Conservation (phyloP, 1,140 invertebrate genomes). For the Pseudomyrmex gracilis region DNA sequence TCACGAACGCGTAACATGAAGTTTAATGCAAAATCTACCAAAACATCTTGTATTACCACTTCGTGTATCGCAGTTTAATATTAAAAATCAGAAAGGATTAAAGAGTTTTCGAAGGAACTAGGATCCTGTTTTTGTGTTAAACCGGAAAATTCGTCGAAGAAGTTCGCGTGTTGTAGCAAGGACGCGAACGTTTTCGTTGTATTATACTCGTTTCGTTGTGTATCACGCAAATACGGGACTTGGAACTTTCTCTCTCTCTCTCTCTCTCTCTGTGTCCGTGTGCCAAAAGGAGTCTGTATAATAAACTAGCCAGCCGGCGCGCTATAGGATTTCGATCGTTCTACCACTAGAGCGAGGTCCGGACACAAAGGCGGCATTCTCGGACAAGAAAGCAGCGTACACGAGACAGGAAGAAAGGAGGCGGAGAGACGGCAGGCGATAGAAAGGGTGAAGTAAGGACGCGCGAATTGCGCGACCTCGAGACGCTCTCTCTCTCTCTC, state of each 20-base stretch:
- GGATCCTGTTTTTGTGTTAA: slow-evolving; percentile 13
- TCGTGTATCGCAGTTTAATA: slow-evolving; percentile 3
- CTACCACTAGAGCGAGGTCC: neutral
- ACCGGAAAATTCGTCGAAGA: neutral
- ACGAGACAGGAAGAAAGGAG: slow-evolving; percentile 31
- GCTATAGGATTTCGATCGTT: slow-evolving; percentile 46
- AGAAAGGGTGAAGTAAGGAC: slow-evolving; percentile 37
- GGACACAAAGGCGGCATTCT: slow-evolving; percentile 54
- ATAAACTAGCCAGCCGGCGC: slow-evolving; percentile 22
- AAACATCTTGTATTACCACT: slow-evolving; percentile 28
- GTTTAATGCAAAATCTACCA: slow-evolving; percentile 33
- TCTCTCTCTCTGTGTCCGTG: too few relatives aligned
- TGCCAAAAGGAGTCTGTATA: slow-evolving; percentile 6
- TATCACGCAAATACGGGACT: slow-evolving; percentile 49
- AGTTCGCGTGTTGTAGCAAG: neutral
- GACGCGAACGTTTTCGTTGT: neutral
- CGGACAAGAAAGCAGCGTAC: slow-evolving; percentile 48
- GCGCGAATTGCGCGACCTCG: slow-evolving; percentile 39
- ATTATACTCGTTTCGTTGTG: slow-evolving; percentile 20
- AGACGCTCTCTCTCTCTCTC: neutral
- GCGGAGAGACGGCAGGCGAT: neutral
- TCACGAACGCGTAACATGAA: neutral
- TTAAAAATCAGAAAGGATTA: slow-evolving; percentile 27
- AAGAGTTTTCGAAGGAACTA: neutral
- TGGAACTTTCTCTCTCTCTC: neutral